Conservation (phyloP, 1,140 invertebrate species). For the Brachionus sp. region DNA sequence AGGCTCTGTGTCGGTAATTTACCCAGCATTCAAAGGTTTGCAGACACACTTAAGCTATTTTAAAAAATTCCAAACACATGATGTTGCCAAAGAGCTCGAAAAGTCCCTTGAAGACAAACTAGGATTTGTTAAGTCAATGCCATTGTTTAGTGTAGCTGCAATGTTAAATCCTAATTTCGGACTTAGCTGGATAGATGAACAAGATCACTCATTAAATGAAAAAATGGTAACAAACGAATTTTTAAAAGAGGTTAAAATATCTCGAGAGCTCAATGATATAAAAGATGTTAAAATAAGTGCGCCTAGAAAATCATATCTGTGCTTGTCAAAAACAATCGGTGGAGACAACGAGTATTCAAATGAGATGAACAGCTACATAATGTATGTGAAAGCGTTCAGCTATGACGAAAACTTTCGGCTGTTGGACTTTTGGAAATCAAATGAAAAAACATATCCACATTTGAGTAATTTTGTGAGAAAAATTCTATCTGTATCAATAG, state of each 20-base stretch:
- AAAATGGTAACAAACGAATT: neutral
- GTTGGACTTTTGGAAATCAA: neutral
- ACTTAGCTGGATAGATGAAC: neutral
- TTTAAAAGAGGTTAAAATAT: neutral
- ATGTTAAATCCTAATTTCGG: neutral
- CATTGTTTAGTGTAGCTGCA: neutral
- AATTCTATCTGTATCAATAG: neutral
- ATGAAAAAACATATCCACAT: neutral
- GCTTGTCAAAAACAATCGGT: neutral
- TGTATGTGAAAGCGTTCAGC: neutral
- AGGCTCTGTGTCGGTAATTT: neutral
- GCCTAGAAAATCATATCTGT: constrained; percentile 1
- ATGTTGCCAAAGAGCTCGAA: neutral
- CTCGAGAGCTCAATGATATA: neutral
- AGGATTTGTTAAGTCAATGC: neutral
- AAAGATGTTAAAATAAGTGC: neutral
- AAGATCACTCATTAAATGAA: neutral
- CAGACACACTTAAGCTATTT: neutral
- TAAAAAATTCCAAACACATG: neutral
- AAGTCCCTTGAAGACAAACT: neutral
- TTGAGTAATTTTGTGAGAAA: neutral
- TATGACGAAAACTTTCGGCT: neutral
- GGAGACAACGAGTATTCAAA: neutral
- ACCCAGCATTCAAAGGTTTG: neutral
- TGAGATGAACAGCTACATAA: neutral